These are phyloP conservation scores for Tichodroma muraria DNA, from an alignment of 2,113 vertebrate species.

Conservation along the genomic window DNA sequence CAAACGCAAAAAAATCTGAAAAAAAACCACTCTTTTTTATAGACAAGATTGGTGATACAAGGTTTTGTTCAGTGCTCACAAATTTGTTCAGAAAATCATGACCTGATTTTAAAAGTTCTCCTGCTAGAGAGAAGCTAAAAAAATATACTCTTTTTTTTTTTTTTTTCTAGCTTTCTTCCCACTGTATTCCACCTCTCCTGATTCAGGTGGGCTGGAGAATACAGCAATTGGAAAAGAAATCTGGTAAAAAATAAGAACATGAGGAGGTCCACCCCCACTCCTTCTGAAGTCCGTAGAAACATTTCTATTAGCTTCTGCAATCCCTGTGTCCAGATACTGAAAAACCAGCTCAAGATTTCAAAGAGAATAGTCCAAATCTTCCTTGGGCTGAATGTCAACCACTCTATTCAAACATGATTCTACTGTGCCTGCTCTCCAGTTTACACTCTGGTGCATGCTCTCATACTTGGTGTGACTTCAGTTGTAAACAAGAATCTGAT, in stretches of 20 bases:
- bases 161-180: background rate
- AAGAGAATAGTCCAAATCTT: background rate
- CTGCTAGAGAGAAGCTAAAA: background rate
- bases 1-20: background rate
- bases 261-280: background rate
- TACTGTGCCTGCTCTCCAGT: background rate
- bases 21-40: background rate
- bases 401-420: background rate
- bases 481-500: background rate
- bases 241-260: background rate
- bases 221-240: background rate
- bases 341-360: background rate
- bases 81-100: background rate
- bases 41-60: background rate
- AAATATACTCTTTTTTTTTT: background rate
- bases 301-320: background rate
- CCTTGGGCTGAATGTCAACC: background rate
- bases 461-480: background rate
- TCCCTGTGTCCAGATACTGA: background rate
- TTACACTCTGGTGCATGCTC: background rate
- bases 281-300: background rate
- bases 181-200: background rate
- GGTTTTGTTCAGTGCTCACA: background rate
- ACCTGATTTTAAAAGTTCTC: background rate
- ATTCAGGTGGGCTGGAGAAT: conserved; percentile 4